Conservation (phyloP, 2,888 invertebrate genomes). For the Leptarthrus brevirostris region DNA sequence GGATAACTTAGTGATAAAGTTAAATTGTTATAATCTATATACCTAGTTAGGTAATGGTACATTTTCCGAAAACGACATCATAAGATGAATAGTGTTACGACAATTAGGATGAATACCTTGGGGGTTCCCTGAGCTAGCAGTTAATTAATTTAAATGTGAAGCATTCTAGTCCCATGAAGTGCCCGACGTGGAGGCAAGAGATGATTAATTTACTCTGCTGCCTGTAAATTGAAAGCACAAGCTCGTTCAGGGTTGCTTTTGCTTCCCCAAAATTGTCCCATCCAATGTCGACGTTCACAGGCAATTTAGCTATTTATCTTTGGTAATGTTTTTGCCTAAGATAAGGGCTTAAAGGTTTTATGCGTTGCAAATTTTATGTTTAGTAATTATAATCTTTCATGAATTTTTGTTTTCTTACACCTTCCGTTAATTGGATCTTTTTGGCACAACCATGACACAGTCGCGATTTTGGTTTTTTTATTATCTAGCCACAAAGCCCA, state of each 20-base stretch:
- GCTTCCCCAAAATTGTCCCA: neutral
- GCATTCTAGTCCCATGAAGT: neutral
- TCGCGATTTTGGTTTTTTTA: too few species aligned
- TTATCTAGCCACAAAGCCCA: too few species aligned
- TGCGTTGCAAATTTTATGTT: too few species aligned
- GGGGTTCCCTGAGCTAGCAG: neutral
- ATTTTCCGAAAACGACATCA: neutral
- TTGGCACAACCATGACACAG: too few species aligned
- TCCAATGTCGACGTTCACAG: neutral
- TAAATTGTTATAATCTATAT: too few species aligned
- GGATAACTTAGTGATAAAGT: too few species aligned
- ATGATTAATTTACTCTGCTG: constrained; percentile 10
- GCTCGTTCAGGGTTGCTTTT: neutral
- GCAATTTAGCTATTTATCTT: neutral
- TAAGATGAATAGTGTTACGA: constrained; percentile 16
- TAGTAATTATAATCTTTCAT: too few species aligned
- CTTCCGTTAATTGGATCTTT: too few species aligned
- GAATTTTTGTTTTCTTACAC: too few species aligned
- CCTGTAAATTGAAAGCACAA: neutral
- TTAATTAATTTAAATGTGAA: constrained; percentile 33
- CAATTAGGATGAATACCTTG: constrained; percentile 13
- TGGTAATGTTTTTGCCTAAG: neutral
- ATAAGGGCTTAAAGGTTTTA: too few species aligned
- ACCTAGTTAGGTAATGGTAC: too few species aligned
- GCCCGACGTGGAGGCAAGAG: neutral